Base-by-base conservation (phyloP, 2,113 vertebrate genomes). In the Rhipidura dahli region DNA sequence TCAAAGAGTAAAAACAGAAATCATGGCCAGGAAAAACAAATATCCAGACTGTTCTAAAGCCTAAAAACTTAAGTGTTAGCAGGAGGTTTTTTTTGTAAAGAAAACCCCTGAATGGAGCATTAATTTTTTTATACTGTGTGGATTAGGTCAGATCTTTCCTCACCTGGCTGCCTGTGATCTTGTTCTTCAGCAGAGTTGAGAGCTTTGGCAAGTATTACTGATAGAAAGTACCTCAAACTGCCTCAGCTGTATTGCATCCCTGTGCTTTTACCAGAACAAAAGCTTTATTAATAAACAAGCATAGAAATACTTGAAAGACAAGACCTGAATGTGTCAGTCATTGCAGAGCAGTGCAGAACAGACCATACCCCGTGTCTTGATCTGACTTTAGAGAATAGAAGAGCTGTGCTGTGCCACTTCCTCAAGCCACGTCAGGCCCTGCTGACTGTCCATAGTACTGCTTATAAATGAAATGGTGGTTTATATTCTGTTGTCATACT, bases 351-450 rank as follows among this genome's bases (percentile, higher is more conserved):
- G 0, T 28, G 50, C 24, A 75, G 56, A 37, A 50, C 63, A 87
- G 66, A 37, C 39, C 5, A 1, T 7, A 60, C 28, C 16, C 10
- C 1, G 0, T 42, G 21, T 78, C 39, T 50, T 21, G 3, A 2
- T 44, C 54, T 42, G 77, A 18, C 50, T 84, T 39, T 1, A 15
- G 51, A 33, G 35, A 61, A 4, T 3, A 17, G 20, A 21, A 47
- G 30, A 42, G 13, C 13, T 66, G 18, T 83, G 70, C 47, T 76
- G 12, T 49, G 49, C 47, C 16, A 1, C 78, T 51, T 78, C 27
- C 59, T 64, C 2, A 1, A 17, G 70, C 71, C 19, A 7, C 1
- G 0, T 17, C 9, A 49, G 66, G 61, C 44, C 23, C 37, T 56
- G 31, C 63, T 60, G 40, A 7, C 5, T 7, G 65, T 63, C 53